phyloP scores from a whole-genome alignment of 2,113 vertebrate genomes.

The Sinocyclocheilus rhinocerous region DNA sequence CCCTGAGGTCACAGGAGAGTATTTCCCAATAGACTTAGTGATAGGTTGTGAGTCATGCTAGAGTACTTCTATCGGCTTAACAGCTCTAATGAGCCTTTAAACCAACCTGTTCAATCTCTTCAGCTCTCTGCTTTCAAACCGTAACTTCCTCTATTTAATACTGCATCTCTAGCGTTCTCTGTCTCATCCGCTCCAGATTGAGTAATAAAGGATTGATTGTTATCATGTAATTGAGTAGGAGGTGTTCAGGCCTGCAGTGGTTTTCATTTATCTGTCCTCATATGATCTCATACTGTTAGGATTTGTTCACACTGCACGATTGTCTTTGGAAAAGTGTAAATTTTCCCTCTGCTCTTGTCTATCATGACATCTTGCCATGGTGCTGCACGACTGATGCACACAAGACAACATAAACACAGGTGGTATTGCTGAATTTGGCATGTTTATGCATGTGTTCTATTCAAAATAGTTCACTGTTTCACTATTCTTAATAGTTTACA shows the following conservation, averaged over 20 bases:
- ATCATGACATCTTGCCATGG: neutral
- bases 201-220: neutral
- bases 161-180: neutral
- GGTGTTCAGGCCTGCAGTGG: neutral
- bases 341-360: neutral
- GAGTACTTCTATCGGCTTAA: conserved; percentile 46
- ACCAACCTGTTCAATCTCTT: neutral
- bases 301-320: neutral
- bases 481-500: too few species aligned
- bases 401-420: neutral
- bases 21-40: conserved; percentile 32
- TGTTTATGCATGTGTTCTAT: neutral
- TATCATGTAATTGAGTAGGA: neutral
- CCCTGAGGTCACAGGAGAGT: conserved; percentile 24
- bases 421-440: neutral
- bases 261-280: neutral
- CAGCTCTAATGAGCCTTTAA: conserved; percentile 40
- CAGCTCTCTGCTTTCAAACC: neutral
- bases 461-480: neutral
- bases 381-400: neutral
- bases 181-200: neutral
- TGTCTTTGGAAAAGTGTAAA: neutral
- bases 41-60: conserved; percentile 38
- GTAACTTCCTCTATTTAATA: neutral
- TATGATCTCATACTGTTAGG: neutral